phyloP scores from a whole-genome alignment of 2,797 vertebrate genomes.

The Eulemur mongoz region DNA sequence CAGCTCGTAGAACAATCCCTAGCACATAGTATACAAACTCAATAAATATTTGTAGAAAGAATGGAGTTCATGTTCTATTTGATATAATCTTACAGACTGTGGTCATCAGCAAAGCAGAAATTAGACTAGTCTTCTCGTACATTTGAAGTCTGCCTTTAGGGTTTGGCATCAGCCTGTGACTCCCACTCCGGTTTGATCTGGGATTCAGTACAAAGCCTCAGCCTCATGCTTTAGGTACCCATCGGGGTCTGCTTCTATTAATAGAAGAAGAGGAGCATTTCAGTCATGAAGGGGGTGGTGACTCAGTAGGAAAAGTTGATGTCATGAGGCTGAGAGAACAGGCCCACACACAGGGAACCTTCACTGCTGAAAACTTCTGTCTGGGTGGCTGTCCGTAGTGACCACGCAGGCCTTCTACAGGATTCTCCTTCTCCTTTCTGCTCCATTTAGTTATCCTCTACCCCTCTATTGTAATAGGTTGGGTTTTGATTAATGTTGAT shows the following conservation, averaged over 20 bases:
- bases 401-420: not conserved
- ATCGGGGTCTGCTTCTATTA: not conserved
- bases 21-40: not conserved
- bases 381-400: accelerated
- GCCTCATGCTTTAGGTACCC: not conserved
- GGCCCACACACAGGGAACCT: accelerated
- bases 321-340: not conserved
- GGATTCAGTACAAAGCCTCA: not conserved
- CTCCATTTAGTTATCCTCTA: not conserved
- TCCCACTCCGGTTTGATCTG: not conserved
- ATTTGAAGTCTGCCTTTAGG: not conserved
- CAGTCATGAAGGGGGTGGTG: not conserved
- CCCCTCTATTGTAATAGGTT: not conserved
- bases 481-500: not conserved
- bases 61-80: not conserved
- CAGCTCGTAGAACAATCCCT: not conserved
- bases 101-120: not conserved
- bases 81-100: not conserved
- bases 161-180: not conserved
- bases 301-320: not conserved
- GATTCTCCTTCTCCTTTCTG: not conserved
- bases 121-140: not conserved
- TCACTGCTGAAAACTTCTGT: accelerated
- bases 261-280: not conserved
- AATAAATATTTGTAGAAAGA: not conserved